Base-by-base conservation (phyloP, 2,888 invertebrate genomes). In the Dexiosoma caninum region DNA sequence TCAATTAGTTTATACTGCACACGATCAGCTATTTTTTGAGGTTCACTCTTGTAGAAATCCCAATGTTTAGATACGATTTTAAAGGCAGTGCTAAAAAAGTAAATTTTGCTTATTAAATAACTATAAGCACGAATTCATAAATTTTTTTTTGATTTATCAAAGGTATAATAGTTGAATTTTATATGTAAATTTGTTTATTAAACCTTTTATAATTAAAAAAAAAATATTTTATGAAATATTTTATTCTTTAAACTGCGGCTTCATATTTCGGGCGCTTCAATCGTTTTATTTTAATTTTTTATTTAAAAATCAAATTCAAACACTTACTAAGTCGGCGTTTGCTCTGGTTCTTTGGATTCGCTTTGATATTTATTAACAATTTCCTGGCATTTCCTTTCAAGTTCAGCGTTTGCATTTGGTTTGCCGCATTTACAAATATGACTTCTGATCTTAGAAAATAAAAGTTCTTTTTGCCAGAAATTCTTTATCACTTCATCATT, bases 41-140 rank as follows among this genome's bases (percentile, higher is more conserved):
- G 8, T 32, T 85, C 84, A 3, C 85, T 83, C 42, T 86, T 88
- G n/a, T 89, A 86, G 64, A 89, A 89, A 49, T 89, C 90, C 85
- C 89, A 88, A 16, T 83, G 81, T 32, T 85, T 83, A 1, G 90
- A 85, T 10, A 85, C 53, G n/a, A 90, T 85, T 67, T 87, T 86
- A 30, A 89, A 88, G 8, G 85, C 89, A 30, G 89, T 89, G 75
- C 89, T 89, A 72, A n/a, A 10, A 30, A 59, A 57, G 7, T 27
- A 69, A 19, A 49, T 21, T 21, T 46, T 10, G n/a, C 5, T 21
- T 46, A 23, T n/a, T n/a, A 27, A 27, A 6, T 27, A 27, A 27
- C 3, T 27, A 27, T 27, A 27, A 27, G 27, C 3, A 27, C n/a
- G n/a, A n/a, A n/a, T n/a, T n/a, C n/a, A n/a, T n/a, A n/a, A n/a